Evolutionary conservation across 2,888 invertebrate species (phyloP).

Genomic region (Rotaria magnacalcarata): DNA sequence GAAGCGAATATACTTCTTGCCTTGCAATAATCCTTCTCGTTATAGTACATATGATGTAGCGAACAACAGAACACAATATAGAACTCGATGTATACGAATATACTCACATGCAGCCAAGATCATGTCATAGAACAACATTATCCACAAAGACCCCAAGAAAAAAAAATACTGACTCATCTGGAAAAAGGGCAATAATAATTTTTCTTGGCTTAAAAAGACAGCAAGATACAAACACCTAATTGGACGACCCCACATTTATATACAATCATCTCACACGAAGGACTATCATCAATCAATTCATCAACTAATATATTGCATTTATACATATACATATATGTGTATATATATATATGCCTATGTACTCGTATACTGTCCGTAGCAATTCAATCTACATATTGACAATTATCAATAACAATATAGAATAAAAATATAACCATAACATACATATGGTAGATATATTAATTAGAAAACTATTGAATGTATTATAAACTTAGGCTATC

Average conservation of each 20-base stretch:
- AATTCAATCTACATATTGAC: slow-evolving; percentile 4
- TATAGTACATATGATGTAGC: background rate
- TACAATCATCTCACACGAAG: slow-evolving; percentile 1
- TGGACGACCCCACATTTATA: background rate
- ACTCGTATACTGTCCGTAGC: background rate
- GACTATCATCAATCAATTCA: slow-evolving; percentile 22
- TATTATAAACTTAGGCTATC: background rate
- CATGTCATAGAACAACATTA: slow-evolving; percentile 2
- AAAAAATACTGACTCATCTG: background rate
- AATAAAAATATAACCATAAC: background rate
- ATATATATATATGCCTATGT: background rate
- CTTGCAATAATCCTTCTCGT: background rate
- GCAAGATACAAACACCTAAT: background rate
- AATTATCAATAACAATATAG: background rate
- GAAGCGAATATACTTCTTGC: background rate
- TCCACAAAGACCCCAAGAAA: background rate
- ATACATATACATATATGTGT: no score
- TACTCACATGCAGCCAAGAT: background rate
- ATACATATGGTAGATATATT: background rate
- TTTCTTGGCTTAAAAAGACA: background rate
- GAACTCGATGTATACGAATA: background rate
- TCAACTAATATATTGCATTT: background rate
- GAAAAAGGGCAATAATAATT: background rate
- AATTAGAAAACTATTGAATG: background rate
- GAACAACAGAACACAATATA: background rate